Evolutionary conservation across 1,140 invertebrate genomes (phyloP), one percentile per base, ranked within the genome.

Genomic region (Drosophila nigromelanica): DNA sequence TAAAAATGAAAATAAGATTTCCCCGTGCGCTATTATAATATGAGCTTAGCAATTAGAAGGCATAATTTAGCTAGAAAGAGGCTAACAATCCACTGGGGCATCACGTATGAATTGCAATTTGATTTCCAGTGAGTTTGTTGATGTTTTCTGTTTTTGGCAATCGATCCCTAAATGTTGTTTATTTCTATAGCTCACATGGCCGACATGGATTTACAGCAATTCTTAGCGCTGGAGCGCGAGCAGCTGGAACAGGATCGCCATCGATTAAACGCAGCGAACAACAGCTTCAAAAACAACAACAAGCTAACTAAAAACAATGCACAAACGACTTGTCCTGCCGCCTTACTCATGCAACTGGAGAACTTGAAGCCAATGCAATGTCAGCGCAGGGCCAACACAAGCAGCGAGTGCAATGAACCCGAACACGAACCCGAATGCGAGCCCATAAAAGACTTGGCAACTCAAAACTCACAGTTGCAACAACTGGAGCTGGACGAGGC

Each of bases 121-220:
- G 5, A 40, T 4, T 27, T 27, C 5, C 18, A 50, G 47, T 27
- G 4, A 52, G 30, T 37, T 43, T n/a, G 12, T 61, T 45, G 12
- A 7, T 10, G 5, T 7, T 10, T 10, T 51, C 14, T 24, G 2
- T 5, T 18, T 37, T 24, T 7, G 33, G 45, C 8, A 30, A 15
- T 11, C 10, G 2, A 40, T 30, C n/a, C 51, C 2, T 12, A 35
- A 12, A 39, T 55, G 15, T 30, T 18, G 40, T 27, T 27, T 37
- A 33, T 11, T 58, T 11, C 12, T 45, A 35, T 11, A 54, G 42
- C 15, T 33, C 15, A 45, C 6, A 45, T 55, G 42, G n/a, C 11
- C 43, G 73, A 50, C 6, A 89, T 87, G 83, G 83, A 87, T 42
- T 48, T 87, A 24, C 76, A 87, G 33, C 43, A 89, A 61, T 87